Base-by-base conservation (phyloP, 2,888 invertebrate species). In the Scaptomyza flava region DNA sequence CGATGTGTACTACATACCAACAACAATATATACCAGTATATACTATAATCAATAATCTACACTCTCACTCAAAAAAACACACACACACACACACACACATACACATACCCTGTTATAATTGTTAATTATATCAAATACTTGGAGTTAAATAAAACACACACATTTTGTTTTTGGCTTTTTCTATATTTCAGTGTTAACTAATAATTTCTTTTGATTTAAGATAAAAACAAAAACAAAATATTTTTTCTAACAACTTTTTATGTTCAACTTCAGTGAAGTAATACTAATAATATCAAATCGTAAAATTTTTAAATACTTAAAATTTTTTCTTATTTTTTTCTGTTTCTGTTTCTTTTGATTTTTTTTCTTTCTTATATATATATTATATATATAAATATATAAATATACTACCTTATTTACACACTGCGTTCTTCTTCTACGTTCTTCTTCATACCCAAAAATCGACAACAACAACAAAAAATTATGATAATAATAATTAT, bases 361-460 rank as follows among this genome's bases (percentile, higher is more conserved):
- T 78, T 75, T 47, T 65, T 38, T 41, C 9, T 5, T 38, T 38
- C 38, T 38, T 41, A 41, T 41, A 78, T 41, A 78, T 57, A 68
- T 81, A 78, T 75, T 73, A 65, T 74, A 71, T 71, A 71, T 62
- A 62, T 53, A 60, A 41, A 51, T 65, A 57, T 65, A 70, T 59
- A 70, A 62, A 64, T 71, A 75, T 77, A 79, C 79, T 66, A 82
- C 79, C 77, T 87, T 81, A 78, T 81, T 83, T 85, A 75, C 81
- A 85, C 81, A 82, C 81, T 81, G 80, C 85, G 81, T 85, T 81
- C 81, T 81, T 81, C 85, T 85, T 80, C 81, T 85, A 85, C 81
- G 85, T 84, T 81, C 84, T 81, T 84, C 81, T 81, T 81, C 81
- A 81, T 81, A 82, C 78, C 78, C 76, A 85, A 82, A 82, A 82